These are phyloP conservation scores for Graptemys geographica DNA, from an alignment of 2,797 vertebrate species.

Conservation along the genomic window DNA sequence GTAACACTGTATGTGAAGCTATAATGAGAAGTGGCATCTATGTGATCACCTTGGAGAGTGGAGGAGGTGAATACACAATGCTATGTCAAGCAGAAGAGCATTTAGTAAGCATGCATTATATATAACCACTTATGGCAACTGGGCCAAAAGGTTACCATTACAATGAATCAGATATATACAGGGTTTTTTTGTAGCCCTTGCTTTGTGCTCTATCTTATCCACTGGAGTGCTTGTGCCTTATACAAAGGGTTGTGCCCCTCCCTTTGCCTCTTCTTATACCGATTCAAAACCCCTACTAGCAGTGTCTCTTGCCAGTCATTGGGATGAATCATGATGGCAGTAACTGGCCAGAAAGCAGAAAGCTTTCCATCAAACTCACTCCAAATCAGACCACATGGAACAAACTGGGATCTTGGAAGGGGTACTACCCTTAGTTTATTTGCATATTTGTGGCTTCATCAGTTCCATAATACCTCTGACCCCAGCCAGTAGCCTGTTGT, in stretches of 20 bases:
- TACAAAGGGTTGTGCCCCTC: neutral
- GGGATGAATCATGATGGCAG: neutral
- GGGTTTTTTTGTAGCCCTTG: neutral
- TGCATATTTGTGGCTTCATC: neutral
- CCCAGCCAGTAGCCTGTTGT: neutral
- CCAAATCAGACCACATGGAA: neutral
- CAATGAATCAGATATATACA: neutral
- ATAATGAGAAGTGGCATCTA: neutral
- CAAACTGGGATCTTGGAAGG: neutral
- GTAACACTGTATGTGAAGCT: neutral
- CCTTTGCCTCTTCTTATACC: neutral
- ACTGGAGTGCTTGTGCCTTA: neutral
- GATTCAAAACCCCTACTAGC: neutral
- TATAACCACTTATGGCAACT: neutral
- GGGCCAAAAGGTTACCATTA: neutral
- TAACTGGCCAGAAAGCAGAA: neutral
- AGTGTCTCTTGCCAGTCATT: neutral
- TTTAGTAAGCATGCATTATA: neutral
- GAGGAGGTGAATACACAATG: neutral
- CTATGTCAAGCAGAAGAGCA: neutral
- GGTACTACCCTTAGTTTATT: neutral
- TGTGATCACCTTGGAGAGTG: neutral
- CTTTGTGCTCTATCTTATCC: constrained; percentile 4
- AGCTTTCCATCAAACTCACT: neutral
- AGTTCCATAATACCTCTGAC: neutral